Evolutionary conservation across 2,888 invertebrate genomes (phyloP).

Genomic region (Pemphredon lugubris): DNA sequence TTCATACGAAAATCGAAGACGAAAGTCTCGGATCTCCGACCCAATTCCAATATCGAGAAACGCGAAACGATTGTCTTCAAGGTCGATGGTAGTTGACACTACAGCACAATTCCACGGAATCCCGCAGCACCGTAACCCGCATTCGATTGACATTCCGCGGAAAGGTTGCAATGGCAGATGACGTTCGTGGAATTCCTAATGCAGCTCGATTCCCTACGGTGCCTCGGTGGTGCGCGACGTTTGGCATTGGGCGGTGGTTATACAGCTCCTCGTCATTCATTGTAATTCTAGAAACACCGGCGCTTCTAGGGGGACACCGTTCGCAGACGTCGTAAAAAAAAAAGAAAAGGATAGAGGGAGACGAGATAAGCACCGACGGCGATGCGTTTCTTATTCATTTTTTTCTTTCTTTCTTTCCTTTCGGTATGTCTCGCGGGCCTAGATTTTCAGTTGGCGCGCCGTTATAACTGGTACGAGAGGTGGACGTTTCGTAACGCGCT

Average conservation of each 20-base stretch:
- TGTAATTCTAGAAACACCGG: conserved; percentile 65
- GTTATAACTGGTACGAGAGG: conserved; percentile 44
- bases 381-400: conserved; percentile 24
- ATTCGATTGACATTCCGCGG: conserved; percentile 69
- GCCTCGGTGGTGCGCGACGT: conserved; percentile 19
- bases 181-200: conserved; percentile 71
- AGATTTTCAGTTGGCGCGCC: conserved; percentile 38
- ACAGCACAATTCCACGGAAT: conserved; percentile 51
- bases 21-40: too few relatives aligned
- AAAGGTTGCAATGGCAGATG: conserved; percentile 61
- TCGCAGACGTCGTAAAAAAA: conserved; percentile 37
- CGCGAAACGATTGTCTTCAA: too few relatives aligned
- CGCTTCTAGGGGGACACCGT: conserved; percentile 46
- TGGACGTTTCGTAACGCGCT: conserved; percentile 50
- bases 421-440: conserved; percentile 19
- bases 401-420: too few relatives aligned
- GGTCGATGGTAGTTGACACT: conserved; percentile 38
- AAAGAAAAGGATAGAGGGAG: background rate
- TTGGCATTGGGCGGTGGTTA: conserved; percentile 19
- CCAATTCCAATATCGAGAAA: too few relatives aligned
- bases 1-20: too few relatives aligned
- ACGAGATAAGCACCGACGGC: conserved; percentile 12
- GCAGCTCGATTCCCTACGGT: conserved; percentile 50
- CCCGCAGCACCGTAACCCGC: conserved; percentile 56
- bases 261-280: conserved; percentile 58